These are phyloP conservation scores for Grapholita molesta DNA, from an alignment of 1,140 invertebrate genomes.

Conservation along the genomic window DNA sequence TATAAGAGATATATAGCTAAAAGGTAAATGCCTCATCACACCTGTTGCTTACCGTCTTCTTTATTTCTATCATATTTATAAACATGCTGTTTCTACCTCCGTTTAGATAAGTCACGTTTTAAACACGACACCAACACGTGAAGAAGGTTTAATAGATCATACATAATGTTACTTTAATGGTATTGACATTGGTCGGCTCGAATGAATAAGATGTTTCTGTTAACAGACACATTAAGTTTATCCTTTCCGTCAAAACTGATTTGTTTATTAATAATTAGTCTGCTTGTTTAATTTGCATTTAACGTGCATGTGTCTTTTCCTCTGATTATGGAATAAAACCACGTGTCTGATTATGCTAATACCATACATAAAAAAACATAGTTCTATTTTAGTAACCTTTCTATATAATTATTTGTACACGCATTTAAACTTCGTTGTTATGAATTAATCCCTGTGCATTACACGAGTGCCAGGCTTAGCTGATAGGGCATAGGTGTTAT, in stretches of 20 bases:
- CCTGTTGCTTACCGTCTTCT: neutral
- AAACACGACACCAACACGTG: neutral
- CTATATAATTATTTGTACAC: neutral
- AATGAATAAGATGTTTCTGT: neutral
- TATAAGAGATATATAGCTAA: neutral
- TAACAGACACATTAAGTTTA: neutral
- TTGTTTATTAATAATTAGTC: no score
- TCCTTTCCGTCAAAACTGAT: neutral
- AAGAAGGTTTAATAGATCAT: conserved; percentile 1
- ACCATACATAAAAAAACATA: no score
- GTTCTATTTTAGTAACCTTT: neutral
- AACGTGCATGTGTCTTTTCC: neutral
- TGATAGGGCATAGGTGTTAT: neutral
- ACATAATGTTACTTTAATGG: conserved; percentile 1
- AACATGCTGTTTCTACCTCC: neutral
- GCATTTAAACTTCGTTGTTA: neutral
- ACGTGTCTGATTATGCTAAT: no score
- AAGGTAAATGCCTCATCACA: neutral
- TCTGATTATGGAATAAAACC: neutral
- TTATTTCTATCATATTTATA: conserved; percentile 12
- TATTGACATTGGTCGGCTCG: neutral
- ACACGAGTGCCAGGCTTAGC: conserved; percentile 2
- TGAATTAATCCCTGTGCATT: conserved; percentile 4
- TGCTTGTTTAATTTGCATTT: neutral
- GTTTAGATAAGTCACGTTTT: conserved; percentile 12